These are phyloP conservation scores for Cordilura impudica DNA, from an alignment of 2,888 invertebrate genomes.

Conservation along the genomic window DNA sequence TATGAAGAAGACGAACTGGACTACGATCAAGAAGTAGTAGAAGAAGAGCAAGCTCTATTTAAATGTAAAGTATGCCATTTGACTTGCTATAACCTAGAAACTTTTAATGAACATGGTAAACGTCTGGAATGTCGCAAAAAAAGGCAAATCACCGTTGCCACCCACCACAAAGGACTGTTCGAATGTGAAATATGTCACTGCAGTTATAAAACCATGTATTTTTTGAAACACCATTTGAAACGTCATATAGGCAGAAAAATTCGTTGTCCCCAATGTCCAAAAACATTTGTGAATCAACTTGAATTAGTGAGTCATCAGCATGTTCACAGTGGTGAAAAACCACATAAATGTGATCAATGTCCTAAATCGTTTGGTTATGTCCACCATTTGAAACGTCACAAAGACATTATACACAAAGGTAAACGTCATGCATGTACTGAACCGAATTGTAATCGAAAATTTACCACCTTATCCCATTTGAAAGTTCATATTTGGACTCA, in stretches of 20 bases:
- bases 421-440: slow-evolving; percentile 64
- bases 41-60: slow-evolving; percentile 20
- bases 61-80: slow-evolving; percentile 44
- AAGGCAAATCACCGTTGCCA: background rate
- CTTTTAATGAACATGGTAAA: slow-evolving; percentile 40
- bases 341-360: slow-evolving; percentile 68
- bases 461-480: slow-evolving; percentile 64
- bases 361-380: slow-evolving; percentile 68
- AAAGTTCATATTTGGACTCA: slow-evolving; percentile 67
- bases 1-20: background rate
- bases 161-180: slow-evolving; percentile 47
- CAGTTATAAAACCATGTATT: slow-evolving; percentile 67
- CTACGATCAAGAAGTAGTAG: background rate
- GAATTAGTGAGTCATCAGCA: slow-evolving; percentile 66
- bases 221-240: slow-evolving; percentile 70
- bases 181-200: slow-evolving; percentile 69
- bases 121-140: slow-evolving; percentile 23
- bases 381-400: slow-evolving; percentile 71
- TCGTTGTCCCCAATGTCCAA: slow-evolving; percentile 66
- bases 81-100: slow-evolving; percentile 25
- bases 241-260: slow-evolving; percentile 65
- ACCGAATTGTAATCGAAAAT: slow-evolving; percentile 64
- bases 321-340: slow-evolving; percentile 58
- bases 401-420: slow-evolving; percentile 66
- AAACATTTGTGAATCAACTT: slow-evolving; percentile 59